A percentile compares a stretch with the other conserved stretches of the same genome.
Conservation (phyloP, 2,888 invertebrate genomes). For the Biston stratarius region DNA sequence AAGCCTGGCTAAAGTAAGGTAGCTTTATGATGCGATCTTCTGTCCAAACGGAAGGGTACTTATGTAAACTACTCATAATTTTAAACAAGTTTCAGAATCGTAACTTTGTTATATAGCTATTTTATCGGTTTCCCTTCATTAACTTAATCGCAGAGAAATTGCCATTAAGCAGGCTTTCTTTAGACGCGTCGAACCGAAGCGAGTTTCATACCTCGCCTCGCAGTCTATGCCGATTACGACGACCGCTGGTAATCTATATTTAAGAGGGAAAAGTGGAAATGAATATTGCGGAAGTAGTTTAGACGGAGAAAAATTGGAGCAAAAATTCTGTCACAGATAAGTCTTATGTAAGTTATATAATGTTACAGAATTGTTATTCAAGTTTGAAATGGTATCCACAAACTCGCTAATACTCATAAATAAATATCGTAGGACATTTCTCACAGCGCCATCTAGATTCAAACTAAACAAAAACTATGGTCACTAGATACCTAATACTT, state of each 20-base stretch:
- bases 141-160: conserved; percentile 39
- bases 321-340: neutral
- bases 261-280: conserved; percentile 29
- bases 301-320: conserved; percentile 3
- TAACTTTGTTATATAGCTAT: conserved; percentile 6
- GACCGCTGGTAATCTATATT: conserved; percentile 36
- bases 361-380: too few species aligned
- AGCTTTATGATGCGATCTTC: too few species aligned
- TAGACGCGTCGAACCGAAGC: conserved; percentile 35
- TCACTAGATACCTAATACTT: too few species aligned
- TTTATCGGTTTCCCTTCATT: conserved; percentile 45
- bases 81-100: neutral
- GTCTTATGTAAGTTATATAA: too few species aligned
- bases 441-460: too few species aligned
- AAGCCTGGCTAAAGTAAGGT: too few species aligned
- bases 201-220: conserved; percentile 1
- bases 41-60: neutral
- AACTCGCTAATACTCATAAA: too few species aligned
- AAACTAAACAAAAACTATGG: too few species aligned
- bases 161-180: conserved; percentile 38
- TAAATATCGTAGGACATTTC: too few species aligned
- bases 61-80: neutral
- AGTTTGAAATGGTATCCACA: too few species aligned
- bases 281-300: conserved; percentile 9
- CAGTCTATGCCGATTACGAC: conserved; percentile 40